A percentile compares a stretch with the other conserved stretches of the same genome.
These are phyloP conservation scores for Celastrina argiolus DNA, from an alignment of 2,888 invertebrate genomes.

Conservation along the genomic window DNA sequence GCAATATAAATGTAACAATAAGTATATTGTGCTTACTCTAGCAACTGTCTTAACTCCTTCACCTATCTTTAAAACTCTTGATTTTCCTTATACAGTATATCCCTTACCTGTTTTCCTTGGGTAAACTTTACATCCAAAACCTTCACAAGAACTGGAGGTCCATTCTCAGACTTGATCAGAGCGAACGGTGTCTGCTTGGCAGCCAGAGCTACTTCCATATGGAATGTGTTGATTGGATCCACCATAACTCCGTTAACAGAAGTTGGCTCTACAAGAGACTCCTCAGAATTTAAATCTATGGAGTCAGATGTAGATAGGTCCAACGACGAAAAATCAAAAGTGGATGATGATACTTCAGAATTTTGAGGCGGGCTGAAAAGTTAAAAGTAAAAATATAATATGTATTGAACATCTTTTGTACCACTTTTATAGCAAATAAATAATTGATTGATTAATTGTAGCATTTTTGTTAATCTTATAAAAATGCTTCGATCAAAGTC, in stretches of 20 bases:
- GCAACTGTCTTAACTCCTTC: too few species aligned
- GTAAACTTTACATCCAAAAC: constrained; percentile 76
- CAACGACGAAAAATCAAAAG: constrained; percentile 49
- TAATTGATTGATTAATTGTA: too few species aligned
- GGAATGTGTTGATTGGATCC: constrained; percentile 84
- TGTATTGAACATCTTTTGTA: too few species aligned
- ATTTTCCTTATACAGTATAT: too few species aligned
- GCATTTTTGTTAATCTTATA: too few species aligned
- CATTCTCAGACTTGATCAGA: constrained; percentile 81
- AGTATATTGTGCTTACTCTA: too few species aligned
- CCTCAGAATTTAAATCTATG: constrained; percentile 25
- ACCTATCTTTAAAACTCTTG: too few species aligned
- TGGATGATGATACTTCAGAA: constrained; percentile 62
- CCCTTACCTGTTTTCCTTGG: constrained; percentile 69
- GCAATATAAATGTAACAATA: constrained; percentile 21
- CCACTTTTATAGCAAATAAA: too few species aligned
- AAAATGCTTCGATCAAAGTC: too few species aligned
- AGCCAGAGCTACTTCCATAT: constrained; percentile 81
- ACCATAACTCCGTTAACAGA: constrained; percentile 78
- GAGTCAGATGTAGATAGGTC: background rate
- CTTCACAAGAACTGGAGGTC: constrained; percentile 83
- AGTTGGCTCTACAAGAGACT: constrained; percentile 44
- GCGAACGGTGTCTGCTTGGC: constrained; percentile 84
- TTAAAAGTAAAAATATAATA: background rate
- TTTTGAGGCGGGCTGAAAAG: constrained; percentile 41